Evolutionary conservation across 2,113 vertebrate species (phyloP).

Genomic region (Theristicus caerulescens): DNA sequence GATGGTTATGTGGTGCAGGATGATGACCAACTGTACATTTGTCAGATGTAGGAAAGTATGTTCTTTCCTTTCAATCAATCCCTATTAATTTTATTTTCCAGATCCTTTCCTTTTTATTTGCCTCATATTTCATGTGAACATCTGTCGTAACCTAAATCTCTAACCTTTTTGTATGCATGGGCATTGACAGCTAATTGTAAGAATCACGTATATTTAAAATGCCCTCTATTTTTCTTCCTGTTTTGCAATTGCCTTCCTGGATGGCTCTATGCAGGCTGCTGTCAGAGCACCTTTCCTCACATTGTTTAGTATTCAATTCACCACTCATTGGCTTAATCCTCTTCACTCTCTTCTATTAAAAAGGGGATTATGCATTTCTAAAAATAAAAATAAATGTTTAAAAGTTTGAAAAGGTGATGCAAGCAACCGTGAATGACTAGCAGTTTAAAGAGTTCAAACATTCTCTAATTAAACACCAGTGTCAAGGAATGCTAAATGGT

Average conservation of each 20-base stretch:
- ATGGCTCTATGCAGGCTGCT: background rate
- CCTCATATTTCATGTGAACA: background rate
- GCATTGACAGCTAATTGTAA: background rate
- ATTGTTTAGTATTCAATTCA: slow-evolving; percentile 68
- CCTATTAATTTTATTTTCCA: background rate
- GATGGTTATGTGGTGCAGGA: background rate
- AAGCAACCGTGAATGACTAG: slow-evolving; percentile 30
- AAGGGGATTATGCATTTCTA: slow-evolving; percentile 69
- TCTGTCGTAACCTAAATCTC: background rate
- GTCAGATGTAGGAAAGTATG: background rate
- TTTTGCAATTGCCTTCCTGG: background rate
- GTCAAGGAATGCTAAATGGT: slow-evolving; percentile 24
- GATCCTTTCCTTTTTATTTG: background rate
- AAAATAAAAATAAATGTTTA: slow-evolving; percentile 69
- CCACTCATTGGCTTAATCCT: slow-evolving; percentile 66
- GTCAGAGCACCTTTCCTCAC: slow-evolving; percentile 36
- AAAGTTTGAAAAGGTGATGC: slow-evolving; percentile 56
- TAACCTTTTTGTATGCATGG: background rate
- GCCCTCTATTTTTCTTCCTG: background rate
- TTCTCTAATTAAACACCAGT: slow-evolving; percentile 37
- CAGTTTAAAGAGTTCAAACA: slow-evolving; percentile 32
- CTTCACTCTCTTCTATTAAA: slow-evolving; percentile 68
- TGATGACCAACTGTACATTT: background rate
- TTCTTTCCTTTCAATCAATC: background rate
- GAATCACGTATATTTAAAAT: background rate